Evolutionary conservation across 2,888 invertebrate species (phyloP).

Genomic region (Allygus modestus): DNA sequence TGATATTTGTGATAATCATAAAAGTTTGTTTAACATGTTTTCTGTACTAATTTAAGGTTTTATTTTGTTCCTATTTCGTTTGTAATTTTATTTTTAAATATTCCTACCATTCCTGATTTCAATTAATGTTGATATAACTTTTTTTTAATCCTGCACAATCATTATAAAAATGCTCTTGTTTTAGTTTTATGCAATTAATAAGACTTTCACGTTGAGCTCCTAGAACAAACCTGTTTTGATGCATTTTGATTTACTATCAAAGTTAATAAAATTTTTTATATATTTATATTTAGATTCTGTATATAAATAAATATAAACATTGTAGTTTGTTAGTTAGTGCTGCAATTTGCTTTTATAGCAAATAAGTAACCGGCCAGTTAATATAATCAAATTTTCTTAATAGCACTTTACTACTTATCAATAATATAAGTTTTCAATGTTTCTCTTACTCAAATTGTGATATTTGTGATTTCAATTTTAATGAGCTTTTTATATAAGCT

Average conservation of each 20-base stretch:
- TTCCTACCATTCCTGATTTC: constrained; percentile 34
- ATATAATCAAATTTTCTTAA: background rate
- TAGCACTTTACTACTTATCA: constrained; percentile 21
- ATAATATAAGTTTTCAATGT: background rate
- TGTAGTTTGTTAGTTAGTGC: background rate
- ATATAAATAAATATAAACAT: too few species aligned
- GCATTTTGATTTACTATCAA: too few species aligned
- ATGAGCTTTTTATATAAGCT: constrained; percentile 36
- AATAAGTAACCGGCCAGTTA: background rate
- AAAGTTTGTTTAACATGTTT: constrained; percentile 9
- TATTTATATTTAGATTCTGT: background rate
- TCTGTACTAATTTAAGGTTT: constrained; percentile 37
- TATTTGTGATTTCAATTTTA: constrained; percentile 56
- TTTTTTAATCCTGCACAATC: too few species aligned
- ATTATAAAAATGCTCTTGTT: too few species aligned
- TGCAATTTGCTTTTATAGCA: background rate
- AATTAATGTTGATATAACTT: background rate
- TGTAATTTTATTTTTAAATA: background rate
- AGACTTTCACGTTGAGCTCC: too few species aligned
- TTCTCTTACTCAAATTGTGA: constrained; percentile 54
- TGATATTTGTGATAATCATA: constrained; percentile 36
- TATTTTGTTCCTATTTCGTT: constrained; percentile 50
- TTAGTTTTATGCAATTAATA: too few species aligned
- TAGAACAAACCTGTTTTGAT: too few species aligned
- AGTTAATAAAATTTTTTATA: too few species aligned